A percentile compares a stretch with the other conserved stretches of the same genome.
Conservation (phyloP, 2,113 vertebrate genomes). For the Gulo gulo region DNA sequence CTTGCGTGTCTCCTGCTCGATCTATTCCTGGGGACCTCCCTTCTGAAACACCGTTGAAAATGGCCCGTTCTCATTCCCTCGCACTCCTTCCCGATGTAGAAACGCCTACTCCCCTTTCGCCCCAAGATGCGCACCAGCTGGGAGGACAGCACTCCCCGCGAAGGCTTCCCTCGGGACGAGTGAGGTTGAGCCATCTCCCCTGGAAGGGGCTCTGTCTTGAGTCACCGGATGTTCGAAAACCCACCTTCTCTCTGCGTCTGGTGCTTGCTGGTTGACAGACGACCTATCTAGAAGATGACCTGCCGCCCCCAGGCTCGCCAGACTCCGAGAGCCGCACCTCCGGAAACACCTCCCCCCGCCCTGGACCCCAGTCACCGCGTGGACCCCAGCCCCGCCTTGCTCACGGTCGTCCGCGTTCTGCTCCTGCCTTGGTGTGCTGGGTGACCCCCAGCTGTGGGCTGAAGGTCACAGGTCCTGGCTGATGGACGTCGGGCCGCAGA, state of each 20-base stretch:
- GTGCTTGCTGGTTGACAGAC: too few relatives aligned
- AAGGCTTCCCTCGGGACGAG: neutral
- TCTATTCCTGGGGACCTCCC: neutral
- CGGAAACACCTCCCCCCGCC: neutral
- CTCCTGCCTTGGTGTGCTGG: too few relatives aligned
- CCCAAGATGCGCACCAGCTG: neutral
- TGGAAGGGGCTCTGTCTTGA: neutral
- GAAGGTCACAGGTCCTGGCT: neutral
- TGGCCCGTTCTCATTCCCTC: neutral
- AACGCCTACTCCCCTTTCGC: too few relatives aligned
- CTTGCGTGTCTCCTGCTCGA: neutral
- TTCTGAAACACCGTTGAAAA: neutral
- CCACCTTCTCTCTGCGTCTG: neutral
- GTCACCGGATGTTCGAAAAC: neutral
- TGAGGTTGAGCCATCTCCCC: too few relatives aligned
- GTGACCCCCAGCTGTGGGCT: neutral
- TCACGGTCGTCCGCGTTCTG: neutral
- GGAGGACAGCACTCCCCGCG: accelerated
- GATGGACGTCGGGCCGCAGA: too few relatives aligned
- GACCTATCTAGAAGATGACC: neutral
- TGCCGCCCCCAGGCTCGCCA: neutral
- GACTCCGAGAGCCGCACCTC: neutral
- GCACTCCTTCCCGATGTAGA: neutral
- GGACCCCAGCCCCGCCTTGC: neutral
- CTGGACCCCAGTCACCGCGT: neutral